Base-by-base conservation (phyloP, 2,888 invertebrate species). In the Thera obeliscata region DNA sequence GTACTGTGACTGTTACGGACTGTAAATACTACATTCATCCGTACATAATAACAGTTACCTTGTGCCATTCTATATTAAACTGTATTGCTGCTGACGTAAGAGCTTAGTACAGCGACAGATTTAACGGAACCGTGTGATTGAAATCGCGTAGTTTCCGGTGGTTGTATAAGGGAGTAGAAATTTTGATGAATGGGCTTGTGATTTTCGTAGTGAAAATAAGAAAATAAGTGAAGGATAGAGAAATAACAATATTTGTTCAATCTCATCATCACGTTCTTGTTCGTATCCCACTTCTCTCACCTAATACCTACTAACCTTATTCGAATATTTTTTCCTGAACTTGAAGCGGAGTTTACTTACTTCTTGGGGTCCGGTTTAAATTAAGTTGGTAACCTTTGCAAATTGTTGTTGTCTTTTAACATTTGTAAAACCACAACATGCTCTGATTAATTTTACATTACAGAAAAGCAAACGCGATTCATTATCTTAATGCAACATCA, bases 71-170 rank as follows among this genome's bases (percentile, higher is more conserved):
- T 64, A 79, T 79, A 79, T 72, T 82, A 75, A 74, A 78, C 85
- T 79, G 76, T 84, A 80, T 77, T 57, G 36, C 66, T 12, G 64
- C 50, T 43, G 43, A 22, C 59, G 76, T 76, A 81, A 79, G 75
- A 73, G 58, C 64, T 64, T 64, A 66, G 66, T 74, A 64, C 72
- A 68, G 71, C 70, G 73, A 65, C 69, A 66, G 73, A 76, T 71
- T 74, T 78, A 79, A 79, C 79, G 80, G 82, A 80, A 80, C 80
- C 78, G 77, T 77, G 75, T 85, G 87, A 88, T 91, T 84, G 86
- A 86, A 88, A 90, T 89, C 89, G 81, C 81, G 81, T 79, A 78
- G 81, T 83, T 88, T 88, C 90, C 91, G 87, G 89, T 80, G 80
- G 79, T 84, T 83, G 81, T 87, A 83, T 84, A 86, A 83, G 76